These are phyloP conservation scores for honey bee (Apis mellifera) DNA, from an alignment of 1,140 invertebrate species.

Conservation along the genomic window Amel_HAv3.1 CM009932.2:6216501-6217000, in stretches of 20 bases:
- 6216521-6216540: conserved; percentile 99
- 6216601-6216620: not conserved
- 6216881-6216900: not conserved
- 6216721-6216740: conserved; percentile 98
- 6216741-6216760: conserved; percentile 98
- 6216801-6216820: conserved; percentile 85
- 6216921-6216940: not conserved
- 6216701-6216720: conserved; percentile 96
- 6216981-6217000: conserved; percentile 89
- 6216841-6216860: conserved; percentile 86
- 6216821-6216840: conserved; percentile 81
- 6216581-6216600: conserved; percentile 78
- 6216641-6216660: not conserved
- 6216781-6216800: conserved; percentile 86
- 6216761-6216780: conserved; percentile 97
- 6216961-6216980: conserved; percentile 89
- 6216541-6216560: conserved; percentile 99
- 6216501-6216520: conserved; percentile 98
- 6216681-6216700: conserved; percentile 94
- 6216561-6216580: conserved; percentile 97
- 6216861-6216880: conserved; percentile 10
- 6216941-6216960: conserved; percentile 89
- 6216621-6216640: not conserved
- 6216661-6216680: conserved; percentile 80
- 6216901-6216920: not conserved